phyloP scores from a whole-genome alignment of 1,140 invertebrate species.

The Drosophila serrata region DNA sequence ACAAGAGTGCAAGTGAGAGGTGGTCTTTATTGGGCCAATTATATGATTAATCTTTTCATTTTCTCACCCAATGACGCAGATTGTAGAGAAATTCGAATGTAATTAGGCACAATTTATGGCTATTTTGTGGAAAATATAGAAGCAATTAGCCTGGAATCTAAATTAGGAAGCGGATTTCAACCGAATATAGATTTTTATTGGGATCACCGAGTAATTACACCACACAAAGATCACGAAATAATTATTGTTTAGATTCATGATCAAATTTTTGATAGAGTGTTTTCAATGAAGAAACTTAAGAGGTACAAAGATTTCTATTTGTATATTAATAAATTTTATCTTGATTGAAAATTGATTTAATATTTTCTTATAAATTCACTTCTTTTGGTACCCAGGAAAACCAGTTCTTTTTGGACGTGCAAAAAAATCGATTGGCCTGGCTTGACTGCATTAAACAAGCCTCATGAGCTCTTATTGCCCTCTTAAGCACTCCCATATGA shows the following conservation, averaged over 20 bases:
- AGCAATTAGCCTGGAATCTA: conserved; percentile 53
- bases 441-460: conserved; percentile 39
- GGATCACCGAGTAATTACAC: conserved; percentile 9
- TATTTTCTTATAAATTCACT: conserved; percentile 2
- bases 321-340: neutral
- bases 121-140: conserved; percentile 46
- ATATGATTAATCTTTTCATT: conserved; percentile 78
- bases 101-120: conserved; percentile 56
- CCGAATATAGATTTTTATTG: conserved; percentile 25
- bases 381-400: conserved; percentile 4
- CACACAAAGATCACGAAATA: conserved; percentile 6
- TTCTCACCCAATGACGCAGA: conserved; percentile 63
- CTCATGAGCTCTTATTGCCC: conserved; percentile 51
- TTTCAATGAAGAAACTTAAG: neutral
- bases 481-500: conserved; percentile 60
- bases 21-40: conserved; percentile 67
- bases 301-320: neutral
- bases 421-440: conserved; percentile 34
- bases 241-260: conserved; percentile 10
- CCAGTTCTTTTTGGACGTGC: conserved; percentile 23
- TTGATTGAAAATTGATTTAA: neutral
- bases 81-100: conserved; percentile 41
- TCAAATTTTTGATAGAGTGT: conserved; percentile 8
- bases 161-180: conserved; percentile 27
- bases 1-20: conserved; percentile 29